Evolutionary conservation across 2,888 invertebrate species (phyloP).

Genomic region (Hedychridium roseum): DNA sequence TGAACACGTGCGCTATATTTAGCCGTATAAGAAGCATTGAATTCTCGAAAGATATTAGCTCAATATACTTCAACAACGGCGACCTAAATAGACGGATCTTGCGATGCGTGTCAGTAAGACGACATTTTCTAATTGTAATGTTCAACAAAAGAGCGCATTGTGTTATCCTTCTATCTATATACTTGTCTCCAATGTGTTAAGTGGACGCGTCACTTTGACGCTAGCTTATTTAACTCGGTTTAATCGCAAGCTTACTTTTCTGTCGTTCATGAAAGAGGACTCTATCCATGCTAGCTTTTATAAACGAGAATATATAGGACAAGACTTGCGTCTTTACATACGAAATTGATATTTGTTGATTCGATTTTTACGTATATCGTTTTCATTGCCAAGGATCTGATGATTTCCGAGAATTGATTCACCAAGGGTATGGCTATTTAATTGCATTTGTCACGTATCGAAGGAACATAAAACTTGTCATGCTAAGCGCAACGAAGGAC

Average conservation of each 20-base stretch:
- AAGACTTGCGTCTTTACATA: too few relatives aligned
- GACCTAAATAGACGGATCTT: slow-evolving; percentile 29
- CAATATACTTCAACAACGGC: slow-evolving; percentile 23
- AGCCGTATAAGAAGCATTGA: too few relatives aligned
- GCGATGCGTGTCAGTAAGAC: slow-evolving; percentile 24
- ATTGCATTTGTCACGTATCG: too few relatives aligned
- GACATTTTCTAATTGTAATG: slow-evolving; percentile 2
- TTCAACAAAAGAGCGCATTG: slow-evolving; percentile 20
- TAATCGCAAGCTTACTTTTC: too few relatives aligned
- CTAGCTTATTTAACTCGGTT: too few relatives aligned
- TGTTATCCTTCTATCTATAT: too few relatives aligned
- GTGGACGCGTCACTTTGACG: too few relatives aligned
- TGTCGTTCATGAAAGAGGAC: not conserved
- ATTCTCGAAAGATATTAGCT: slow-evolving; percentile 29
- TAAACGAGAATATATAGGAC: too few relatives aligned
- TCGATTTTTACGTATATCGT: not conserved
- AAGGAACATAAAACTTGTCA: too few relatives aligned
- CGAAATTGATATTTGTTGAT: not conserved
- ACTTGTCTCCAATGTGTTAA: too few relatives aligned
- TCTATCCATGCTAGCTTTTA: not conserved
- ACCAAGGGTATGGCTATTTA: not conserved
- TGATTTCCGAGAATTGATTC: not conserved
- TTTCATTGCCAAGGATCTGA: not conserved
- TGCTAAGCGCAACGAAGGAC: slow-evolving; percentile 17
- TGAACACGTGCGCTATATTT: too few relatives aligned